Percentiles rank a stretch among this genome's conserved stretches.
phyloP scores from a whole-genome alignment of 37 sponge, comb jelly and placozoan genomes.

The Agelas oroides region DNA sequence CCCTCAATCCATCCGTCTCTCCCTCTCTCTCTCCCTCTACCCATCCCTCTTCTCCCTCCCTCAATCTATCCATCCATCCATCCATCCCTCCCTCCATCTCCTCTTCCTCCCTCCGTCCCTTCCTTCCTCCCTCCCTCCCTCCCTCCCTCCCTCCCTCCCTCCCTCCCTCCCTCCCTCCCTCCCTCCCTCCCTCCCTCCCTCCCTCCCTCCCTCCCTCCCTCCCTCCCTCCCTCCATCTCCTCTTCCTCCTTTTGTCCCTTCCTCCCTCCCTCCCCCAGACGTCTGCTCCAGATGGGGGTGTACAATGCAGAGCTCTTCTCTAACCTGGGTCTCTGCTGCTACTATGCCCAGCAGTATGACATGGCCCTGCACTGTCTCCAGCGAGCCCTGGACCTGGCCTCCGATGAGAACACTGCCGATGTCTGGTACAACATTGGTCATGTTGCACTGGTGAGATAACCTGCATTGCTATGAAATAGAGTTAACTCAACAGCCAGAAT shows the following conservation, averaged over 20 bases:
- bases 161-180: too few relatives aligned
- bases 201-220: neutral
- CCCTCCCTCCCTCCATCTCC: neutral
- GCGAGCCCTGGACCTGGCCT: constrained; percentile 82
- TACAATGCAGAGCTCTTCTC: constrained; percentile 94
- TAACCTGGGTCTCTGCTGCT: constrained; percentile 97
- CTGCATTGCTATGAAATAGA: too few relatives aligned
- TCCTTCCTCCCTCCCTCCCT: neutral
- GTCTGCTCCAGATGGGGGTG: constrained; percentile 97
- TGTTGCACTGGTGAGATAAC: constrained; percentile 79
- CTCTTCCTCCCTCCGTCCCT: constrained; percentile 53
- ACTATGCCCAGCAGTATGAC: constrained; percentile 98
- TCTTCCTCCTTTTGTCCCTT: neutral
- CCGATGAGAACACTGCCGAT: constrained; percentile 87
- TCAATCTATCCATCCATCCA: too few relatives aligned
- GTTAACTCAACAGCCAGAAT: too few relatives aligned
- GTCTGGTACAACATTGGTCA: constrained; percentile 99
- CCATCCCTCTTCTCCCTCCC: neutral
- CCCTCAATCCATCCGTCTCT: neutral
- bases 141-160: too few relatives aligned
- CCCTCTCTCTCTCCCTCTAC: neutral
- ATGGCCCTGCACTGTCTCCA: constrained; percentile 92
- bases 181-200: neutral
- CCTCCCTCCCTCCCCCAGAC: constrained; percentile 37
- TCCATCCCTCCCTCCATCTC: constrained; percentile 44